Percentiles rank a stretch among this genome's conserved stretches.
Evolutionary conservation across 2,113 vertebrate species (phyloP).

Genomic region (Pseudopodoces humilis): DNA sequence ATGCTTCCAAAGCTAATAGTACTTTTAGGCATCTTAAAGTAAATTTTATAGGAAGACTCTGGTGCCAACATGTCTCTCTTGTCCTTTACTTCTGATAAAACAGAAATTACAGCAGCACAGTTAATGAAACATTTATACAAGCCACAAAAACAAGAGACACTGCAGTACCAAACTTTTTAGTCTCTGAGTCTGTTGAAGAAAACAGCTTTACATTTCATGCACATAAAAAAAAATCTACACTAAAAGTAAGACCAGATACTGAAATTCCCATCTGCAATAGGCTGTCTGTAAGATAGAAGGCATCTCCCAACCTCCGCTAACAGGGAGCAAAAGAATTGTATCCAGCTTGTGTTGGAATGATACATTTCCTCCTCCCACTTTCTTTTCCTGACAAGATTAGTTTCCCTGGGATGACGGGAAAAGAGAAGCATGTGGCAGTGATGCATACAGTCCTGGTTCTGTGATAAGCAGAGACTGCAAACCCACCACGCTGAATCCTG

Average conservation of each 20-base stretch:
- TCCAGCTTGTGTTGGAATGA: not conserved
- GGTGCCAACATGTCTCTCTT: not conserved
- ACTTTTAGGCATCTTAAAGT: not conserved
- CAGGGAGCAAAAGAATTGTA: not conserved
- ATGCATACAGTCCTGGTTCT: not conserved
- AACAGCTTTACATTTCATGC: not conserved
- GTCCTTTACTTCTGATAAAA: not conserved
- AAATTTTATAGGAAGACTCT: not conserved
- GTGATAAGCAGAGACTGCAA: constrained; percentile 31
- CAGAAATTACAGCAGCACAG: not conserved
- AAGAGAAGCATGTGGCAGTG: not conserved
- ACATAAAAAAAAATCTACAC: not conserved
- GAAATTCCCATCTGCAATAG: not conserved
- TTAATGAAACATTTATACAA: not conserved
- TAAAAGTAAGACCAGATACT: not conserved
- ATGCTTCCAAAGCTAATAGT: not conserved
- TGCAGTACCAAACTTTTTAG: not conserved
- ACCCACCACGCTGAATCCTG: not conserved
- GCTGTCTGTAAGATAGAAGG: not conserved
- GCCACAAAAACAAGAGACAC: not conserved
- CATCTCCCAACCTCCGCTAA: not conserved
- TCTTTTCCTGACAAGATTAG: not conserved
- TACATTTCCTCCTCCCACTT: not conserved
- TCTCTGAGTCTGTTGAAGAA: not conserved
- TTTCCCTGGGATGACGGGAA: not conserved